Percentiles rank a stretch among this genome's conserved stretches.
Evolutionary conservation across 2,888 invertebrate genomes (phyloP).

Genomic region (Eupithecia pulchellata): DNA sequence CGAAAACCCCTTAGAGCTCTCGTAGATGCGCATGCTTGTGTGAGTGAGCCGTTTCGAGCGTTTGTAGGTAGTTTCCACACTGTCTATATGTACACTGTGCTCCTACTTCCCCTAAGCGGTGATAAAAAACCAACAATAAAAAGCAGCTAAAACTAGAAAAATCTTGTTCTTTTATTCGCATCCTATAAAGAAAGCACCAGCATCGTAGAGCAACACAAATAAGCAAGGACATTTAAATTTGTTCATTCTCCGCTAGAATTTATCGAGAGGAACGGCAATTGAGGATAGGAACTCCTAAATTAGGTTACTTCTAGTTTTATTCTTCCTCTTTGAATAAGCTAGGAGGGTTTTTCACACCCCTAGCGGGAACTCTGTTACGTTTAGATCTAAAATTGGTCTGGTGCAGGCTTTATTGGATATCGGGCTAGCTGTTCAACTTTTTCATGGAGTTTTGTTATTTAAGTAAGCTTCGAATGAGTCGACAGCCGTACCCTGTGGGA

Average conservation of each 20-base stretch:
- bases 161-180: constrained; percentile 10
- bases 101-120: neutral
- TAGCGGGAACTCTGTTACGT: constrained; percentile 18
- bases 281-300: constrained; percentile 43
- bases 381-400: constrained; percentile 29
- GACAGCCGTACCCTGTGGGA: neutral
- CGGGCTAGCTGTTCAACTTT: constrained; percentile 15
- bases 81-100: no score
- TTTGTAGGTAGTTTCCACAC: no score
- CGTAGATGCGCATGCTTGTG: no score
- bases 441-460: constrained; percentile 8
- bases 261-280: constrained; percentile 46
- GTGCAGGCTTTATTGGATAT: constrained; percentile 27
- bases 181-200: constrained; percentile 46
- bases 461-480: neutral
- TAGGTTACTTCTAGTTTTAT: constrained; percentile 38
- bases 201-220: constrained; percentile 52
- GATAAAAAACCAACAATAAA: neutral
- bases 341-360: constrained; percentile 31
- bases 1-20: no score
- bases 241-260: constrained; percentile 49
- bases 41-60: no score
- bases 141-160: neutral
- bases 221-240: constrained; percentile 51
- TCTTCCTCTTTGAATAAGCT: constrained; percentile 32